These are phyloP conservation scores for Hirtodrosophila confusa DNA, from an alignment of 2,888 invertebrate genomes.

Conservation along the genomic window DNA sequence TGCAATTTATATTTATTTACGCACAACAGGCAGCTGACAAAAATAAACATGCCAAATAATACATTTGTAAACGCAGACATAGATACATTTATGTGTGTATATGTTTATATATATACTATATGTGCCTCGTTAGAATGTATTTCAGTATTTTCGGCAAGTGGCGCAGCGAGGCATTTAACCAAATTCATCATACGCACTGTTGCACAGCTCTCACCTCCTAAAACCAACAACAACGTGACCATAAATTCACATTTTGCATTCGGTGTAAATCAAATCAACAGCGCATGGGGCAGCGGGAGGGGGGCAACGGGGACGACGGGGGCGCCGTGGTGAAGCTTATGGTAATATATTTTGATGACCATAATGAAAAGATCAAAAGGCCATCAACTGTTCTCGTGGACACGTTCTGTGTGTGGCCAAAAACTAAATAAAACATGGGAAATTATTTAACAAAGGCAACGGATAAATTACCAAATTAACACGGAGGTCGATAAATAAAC, in stretches of 20 bases:
- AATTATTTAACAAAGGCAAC: too few species aligned
- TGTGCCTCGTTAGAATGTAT: neutral
- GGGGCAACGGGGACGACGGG: too few species aligned
- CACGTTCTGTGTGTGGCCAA: slow-evolving; percentile 4
- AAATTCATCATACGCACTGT: slow-evolving; percentile 67
- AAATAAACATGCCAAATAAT: slow-evolving; percentile 36
- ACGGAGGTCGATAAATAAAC: too few species aligned
- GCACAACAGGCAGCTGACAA: slow-evolving; percentile 34
- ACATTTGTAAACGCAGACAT: slow-evolving; percentile 1
- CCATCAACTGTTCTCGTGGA: slow-evolving; percentile 37
- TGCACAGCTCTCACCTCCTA: slow-evolving; percentile 42
- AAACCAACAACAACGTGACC: slow-evolving; percentile 18
- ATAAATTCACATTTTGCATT: slow-evolving; percentile 48
- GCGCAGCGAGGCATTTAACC: slow-evolving; percentile 46
- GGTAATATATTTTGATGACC: slow-evolving; percentile 41
- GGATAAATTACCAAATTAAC: too few species aligned
- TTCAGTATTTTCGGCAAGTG: slow-evolving; percentile 24
- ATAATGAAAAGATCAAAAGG: slow-evolving; percentile 58
- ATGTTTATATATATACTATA: neutral
- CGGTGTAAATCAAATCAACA: slow-evolving; percentile 39
- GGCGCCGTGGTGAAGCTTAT: neutral
- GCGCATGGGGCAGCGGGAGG: slow-evolving; percentile 7
- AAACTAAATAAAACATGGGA: slow-evolving; percentile 9
- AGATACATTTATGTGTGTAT: slow-evolving; percentile 1
- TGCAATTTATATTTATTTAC: slow-evolving; percentile 44